Conservation (phyloP, 2,888 invertebrate genomes). For the Idaea straminata region DNA sequence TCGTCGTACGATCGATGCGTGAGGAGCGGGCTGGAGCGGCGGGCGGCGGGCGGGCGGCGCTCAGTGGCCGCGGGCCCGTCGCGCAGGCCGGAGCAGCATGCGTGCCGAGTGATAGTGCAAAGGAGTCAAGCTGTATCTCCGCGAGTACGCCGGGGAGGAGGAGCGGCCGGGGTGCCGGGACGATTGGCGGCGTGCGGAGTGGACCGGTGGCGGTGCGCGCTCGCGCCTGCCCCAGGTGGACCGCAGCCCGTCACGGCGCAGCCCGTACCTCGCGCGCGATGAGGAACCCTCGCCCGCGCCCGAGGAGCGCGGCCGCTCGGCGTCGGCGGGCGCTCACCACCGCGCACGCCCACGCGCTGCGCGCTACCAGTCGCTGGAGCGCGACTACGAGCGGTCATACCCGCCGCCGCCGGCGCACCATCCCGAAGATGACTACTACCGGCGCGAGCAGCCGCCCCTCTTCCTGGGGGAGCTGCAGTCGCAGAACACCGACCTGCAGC, state of each 20-base stretch:
- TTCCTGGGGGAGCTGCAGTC: constrained; percentile 93
- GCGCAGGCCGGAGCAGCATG: constrained; percentile 68
- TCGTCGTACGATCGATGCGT: background rate
- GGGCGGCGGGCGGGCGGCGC: constrained; percentile 42
- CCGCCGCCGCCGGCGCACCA: constrained; percentile 87
- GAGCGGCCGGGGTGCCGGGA: constrained; percentile 77
- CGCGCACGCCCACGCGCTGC: constrained; percentile 90
- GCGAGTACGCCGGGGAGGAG: constrained; percentile 79
- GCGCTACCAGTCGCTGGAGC: constrained; percentile 87
- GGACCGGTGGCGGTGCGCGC: constrained; percentile 75
- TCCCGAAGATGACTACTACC: constrained; percentile 83
- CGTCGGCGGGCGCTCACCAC: constrained; percentile 85
- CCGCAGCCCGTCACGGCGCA: constrained; percentile 92
- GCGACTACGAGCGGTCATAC: constrained; percentile 92
- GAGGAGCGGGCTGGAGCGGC: constrained; percentile 28
- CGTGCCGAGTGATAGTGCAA: constrained; percentile 72
- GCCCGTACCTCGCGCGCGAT: constrained; percentile 87
- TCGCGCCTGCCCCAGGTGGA: constrained; percentile 90
- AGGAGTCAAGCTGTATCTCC: constrained; percentile 78
- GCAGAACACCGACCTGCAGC: constrained; percentile 96
- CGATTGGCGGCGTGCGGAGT: constrained; percentile 77
- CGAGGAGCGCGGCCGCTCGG: constrained; percentile 89
- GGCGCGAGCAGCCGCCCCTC: constrained; percentile 80
- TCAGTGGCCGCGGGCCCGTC: constrained; percentile 78
- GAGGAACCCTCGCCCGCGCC: constrained; percentile 91